Evolutionary conservation across 2,113 vertebrate species (phyloP).

Genomic region (Perca schrenkii): DNA sequence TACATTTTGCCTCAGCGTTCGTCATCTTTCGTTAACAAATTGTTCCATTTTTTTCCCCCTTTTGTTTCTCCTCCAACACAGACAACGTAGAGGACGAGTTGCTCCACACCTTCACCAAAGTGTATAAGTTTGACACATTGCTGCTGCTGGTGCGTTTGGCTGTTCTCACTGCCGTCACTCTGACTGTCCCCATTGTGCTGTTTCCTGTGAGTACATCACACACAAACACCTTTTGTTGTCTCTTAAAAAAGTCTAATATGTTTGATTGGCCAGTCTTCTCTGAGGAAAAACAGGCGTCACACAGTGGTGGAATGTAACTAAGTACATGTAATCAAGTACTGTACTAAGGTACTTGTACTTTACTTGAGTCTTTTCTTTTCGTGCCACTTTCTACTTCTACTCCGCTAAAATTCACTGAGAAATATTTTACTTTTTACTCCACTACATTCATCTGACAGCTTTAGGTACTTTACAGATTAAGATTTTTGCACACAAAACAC

Average conservation of each 20-base stretch:
- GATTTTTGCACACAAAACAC: too few species aligned
- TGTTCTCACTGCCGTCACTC: constrained; percentile 94
- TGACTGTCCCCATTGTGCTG: constrained; percentile 96
- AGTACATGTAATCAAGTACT: too few species aligned
- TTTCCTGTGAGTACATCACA: constrained; percentile 92
- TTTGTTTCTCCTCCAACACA: constrained; percentile 53
- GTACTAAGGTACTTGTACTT: too few species aligned
- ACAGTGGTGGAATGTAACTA: too few species aligned
- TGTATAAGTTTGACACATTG: constrained; percentile 91
- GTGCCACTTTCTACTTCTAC: too few species aligned
- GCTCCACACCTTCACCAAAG: constrained; percentile 95
- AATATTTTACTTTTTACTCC: too few species aligned
- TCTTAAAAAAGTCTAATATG: background rate
- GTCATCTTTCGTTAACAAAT: background rate
- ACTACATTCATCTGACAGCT: too few species aligned
- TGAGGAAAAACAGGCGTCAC: too few species aligned
- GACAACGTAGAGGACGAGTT: constrained; percentile 95
- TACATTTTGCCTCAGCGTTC: background rate
- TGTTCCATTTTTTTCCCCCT: background rate
- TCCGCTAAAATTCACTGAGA: too few species aligned
- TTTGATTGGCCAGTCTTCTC: background rate
- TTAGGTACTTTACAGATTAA: too few species aligned
- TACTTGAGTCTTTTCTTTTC: too few species aligned
- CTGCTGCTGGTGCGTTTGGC: constrained; percentile 94
- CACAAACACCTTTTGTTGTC: background rate